Conservation (phyloP, 1,140 invertebrate genomes). For the Globodera rostochiensis region DNA sequence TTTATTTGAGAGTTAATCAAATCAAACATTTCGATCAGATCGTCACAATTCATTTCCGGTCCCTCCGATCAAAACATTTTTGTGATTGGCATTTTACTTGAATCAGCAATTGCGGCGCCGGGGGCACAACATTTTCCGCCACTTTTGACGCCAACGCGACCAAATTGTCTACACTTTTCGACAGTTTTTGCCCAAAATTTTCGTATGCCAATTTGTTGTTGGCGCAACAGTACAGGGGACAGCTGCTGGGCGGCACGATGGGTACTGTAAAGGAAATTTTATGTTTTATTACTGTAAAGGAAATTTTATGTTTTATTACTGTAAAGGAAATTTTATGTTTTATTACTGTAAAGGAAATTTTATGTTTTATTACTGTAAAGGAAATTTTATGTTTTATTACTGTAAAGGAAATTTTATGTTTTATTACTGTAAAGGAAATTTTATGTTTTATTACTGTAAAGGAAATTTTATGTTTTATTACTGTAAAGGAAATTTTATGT, state of each 20-base stretch:
- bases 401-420: no score
- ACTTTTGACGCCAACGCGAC: constrained; percentile 8
- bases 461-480: neutral
- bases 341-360: neutral
- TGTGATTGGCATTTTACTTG: neutral
- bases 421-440: neutral
- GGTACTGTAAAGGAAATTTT: neutral
- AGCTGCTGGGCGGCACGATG: neutral
- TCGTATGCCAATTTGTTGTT: neutral
- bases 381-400: no score
- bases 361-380: neutral
- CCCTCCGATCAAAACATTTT: no score
- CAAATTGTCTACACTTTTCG: constrained; percentile 1
- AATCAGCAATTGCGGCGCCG: neutral
- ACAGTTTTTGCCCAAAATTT: neutral
- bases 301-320: no score
- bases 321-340: no score
- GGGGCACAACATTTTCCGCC: constrained; percentile 1
- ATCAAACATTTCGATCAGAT: no score
- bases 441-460: neutral
- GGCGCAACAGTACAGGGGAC: neutral
- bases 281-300: no score
- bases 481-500: no score
- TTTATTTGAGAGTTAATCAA: no score
- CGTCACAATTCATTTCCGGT: no score